These are phyloP conservation scores for Choristoneura fumiferana DNA, from an alignment of 1,140 invertebrate genomes.

Conservation along the genomic window DNA sequence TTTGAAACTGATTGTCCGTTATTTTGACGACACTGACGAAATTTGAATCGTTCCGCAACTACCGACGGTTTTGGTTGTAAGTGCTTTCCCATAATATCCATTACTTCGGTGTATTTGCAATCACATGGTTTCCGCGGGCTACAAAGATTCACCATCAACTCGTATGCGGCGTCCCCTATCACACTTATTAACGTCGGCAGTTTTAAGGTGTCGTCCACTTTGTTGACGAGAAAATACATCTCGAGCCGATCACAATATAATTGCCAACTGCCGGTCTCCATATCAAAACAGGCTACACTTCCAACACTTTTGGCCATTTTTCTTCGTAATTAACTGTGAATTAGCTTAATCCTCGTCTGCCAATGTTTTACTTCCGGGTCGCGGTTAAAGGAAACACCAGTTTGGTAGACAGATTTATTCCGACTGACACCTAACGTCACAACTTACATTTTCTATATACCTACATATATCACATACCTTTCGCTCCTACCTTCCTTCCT, in stretches of 20 bases:
- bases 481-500: too few relatives aligned
- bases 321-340: too few relatives aligned
- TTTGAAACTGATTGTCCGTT: constrained; percentile 1
- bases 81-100: neutral
- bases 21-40: constrained; percentile 10
- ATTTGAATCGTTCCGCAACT: constrained; percentile 20
- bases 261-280: neutral
- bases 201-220: neutral
- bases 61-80: constrained; percentile 17
- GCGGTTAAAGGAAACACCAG: too few relatives aligned
- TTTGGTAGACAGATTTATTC: too few relatives aligned
- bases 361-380: too few relatives aligned
- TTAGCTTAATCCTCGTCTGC: too few relatives aligned
- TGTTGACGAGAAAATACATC: neutral
- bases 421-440: too few relatives aligned
- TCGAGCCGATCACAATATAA: neutral
- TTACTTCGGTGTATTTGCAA: neutral
- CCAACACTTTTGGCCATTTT: too few relatives aligned
- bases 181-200: constrained; percentile 11
- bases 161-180: constrained; percentile 10
- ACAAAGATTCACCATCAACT: neutral
- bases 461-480: too few relatives aligned
- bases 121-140: constrained; percentile 13
- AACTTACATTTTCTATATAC: too few relatives aligned
- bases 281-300: too few relatives aligned